Base-by-base conservation (phyloP, 1,140 invertebrate species). In the Apis cerana region DNA sequence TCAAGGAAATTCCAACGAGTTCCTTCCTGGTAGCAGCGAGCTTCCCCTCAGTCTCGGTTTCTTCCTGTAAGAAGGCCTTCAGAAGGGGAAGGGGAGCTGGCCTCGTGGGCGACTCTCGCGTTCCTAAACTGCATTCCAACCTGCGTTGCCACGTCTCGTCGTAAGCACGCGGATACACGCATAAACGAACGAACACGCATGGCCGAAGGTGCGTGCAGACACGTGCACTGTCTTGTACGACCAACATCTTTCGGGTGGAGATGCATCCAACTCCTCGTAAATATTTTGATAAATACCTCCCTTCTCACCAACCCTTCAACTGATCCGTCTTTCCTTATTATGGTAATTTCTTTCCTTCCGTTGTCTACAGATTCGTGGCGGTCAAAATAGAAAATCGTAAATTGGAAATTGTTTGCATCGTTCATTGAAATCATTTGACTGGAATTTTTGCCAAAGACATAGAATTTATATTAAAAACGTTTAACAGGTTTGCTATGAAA, bases 111-210 rank as follows among this genome's bases (percentile, higher is more conserved):
- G 84, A 89, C 76, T 83, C 84, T 80, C 59, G 79, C 85, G 85
- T 88, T 90, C 90, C 90, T 90, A 87, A 92, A 91, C 89, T 89
- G 87, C 91, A 92, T 92, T 91, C 89, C 85, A 87, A 79, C 81
- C 74, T 83, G 84, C 89, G 90, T 90, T 90, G 89, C 90, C 90
- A 92, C 85, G 89, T 91, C 89, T 90, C 86, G 74, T 85, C 80
- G 81, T 83, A 86, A 85, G 80, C 75, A 86, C 76, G 74, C 79
- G 76, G 71, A 85, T 67, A 78, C 68, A 68, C 75, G 78, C 58
- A 27, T 56, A 43, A 58, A 75, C 59, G 59, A 64, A 50, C 12
- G 61, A 50, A 76, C 80, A 54, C 62, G 72, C 67, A 71, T 48
- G 19, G 15, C 12, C 43, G 43, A 50, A 56, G n/a, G 48, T 58